Evolutionary conservation across 2,888 invertebrate genomes (phyloP).

Genomic region (Thera obeliscata): DNA sequence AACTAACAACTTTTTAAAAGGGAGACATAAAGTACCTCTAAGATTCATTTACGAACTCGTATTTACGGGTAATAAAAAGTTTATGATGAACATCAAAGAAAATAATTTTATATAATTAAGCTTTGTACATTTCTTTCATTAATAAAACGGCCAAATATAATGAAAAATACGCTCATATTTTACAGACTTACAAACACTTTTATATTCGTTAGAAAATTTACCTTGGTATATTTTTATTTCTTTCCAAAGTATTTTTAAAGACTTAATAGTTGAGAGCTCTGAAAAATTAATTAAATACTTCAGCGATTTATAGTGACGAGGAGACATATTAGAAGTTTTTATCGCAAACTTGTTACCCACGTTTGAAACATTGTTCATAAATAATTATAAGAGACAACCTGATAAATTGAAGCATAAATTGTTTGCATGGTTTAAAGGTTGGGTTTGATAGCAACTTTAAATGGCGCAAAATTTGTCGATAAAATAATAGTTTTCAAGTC

Average conservation of each 20-base stretch:
- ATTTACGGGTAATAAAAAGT: constrained; percentile 2
- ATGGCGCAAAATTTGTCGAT: constrained; percentile 27
- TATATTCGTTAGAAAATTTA: constrained; percentile 22
- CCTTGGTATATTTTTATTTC: constrained; percentile 6
- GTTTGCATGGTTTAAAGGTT: constrained; percentile 17
- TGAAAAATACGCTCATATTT: constrained; percentile 2
- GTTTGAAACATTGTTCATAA: constrained; percentile 20
- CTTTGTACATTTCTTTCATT: constrained; percentile 4
- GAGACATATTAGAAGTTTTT: constrained; percentile 22
- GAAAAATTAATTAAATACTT: constrained; percentile 31
- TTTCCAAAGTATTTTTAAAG: constrained; percentile 16
- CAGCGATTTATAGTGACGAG: constrained; percentile 30
- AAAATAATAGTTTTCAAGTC: constrained; percentile 11
- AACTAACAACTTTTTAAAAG: too few relatives aligned
- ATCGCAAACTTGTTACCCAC: constrained; percentile 15
- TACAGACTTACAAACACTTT: constrained; percentile 28
- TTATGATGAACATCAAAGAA: constrained; percentile 12
- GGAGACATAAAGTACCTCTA: too few relatives aligned
- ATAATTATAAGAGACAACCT: constrained; percentile 18
- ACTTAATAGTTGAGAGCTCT: constrained; percentile 15
- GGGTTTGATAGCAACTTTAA: constrained; percentile 22
- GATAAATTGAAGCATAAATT: constrained; percentile 30
- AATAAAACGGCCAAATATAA: constrained; percentile 1
- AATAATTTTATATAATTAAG: constrained; percentile 8
- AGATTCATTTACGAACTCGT: too few relatives aligned